Evolutionary conservation across 2,888 invertebrate species (phyloP), one percentile per base, ranked within the genome.

Genomic region (Cenopis cana): DNA sequence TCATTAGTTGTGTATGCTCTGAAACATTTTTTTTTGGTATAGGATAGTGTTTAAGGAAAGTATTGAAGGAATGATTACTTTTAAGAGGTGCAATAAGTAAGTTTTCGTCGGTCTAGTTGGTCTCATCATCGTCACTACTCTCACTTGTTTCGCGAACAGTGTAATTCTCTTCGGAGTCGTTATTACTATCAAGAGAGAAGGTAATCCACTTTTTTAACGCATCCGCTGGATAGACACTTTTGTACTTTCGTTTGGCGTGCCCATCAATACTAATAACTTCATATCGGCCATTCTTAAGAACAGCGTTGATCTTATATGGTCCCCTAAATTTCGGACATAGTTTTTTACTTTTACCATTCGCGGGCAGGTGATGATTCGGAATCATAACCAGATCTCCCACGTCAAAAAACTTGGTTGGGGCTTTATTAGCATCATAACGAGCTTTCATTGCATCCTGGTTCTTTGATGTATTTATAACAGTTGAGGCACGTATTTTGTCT

Each of bases 381-480:
- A 64, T 64, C 62, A 64, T 64, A 1, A 64, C 62, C 9, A 64
- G 52, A 12, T 64, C 62, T 4, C 62, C 62, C n/a, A 52, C 9
- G 11, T 36, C 20, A 52, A 3, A 64, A 38, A 64, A 64, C 9
- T 36, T 52, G n/a, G 62, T 64, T n/a, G 62, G 62, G 9, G 52
- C 52, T 64, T 20, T 64, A 8, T 52, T 52, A 6, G 36, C 9
- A 18, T 64, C 62, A n/a, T 36, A 64, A 10, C 20, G 33, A 5
- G 33, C 17, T 52, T 64, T 64, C 62, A 64, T 52, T 6, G n/a
- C 36, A 1, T 38, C 11, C 12, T 59, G 59, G 12, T 38, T 59
- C 14, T 59, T 59, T 20, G 18, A 14, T 14, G 20, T 59, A 18
- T 41, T 41, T 14, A 14, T 12, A 12, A 12, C 38, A 59, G 41